Percentiles rank a stretch among this genome's conserved stretches.
phyloP scores from a whole-genome alignment of 1,140 invertebrate genomes.

The Heliconius melpomene region DNA sequence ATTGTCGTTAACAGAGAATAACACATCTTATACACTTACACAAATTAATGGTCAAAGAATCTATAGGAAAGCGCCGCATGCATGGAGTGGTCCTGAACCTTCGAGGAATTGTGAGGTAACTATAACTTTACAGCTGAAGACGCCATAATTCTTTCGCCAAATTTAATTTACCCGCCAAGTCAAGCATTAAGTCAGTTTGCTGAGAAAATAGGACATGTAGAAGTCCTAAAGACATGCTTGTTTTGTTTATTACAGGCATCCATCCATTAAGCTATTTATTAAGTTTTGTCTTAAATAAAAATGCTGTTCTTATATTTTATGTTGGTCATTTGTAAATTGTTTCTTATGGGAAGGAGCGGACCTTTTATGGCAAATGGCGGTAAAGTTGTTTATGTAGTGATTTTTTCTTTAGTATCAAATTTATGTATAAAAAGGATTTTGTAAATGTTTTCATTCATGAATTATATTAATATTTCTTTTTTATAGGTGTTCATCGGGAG shows the following conservation, averaged over 20 bases:
- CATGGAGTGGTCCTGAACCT: constrained; percentile 73
- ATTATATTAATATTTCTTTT: neutral
- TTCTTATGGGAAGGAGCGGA: too few relatives aligned
- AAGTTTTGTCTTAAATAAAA: neutral
- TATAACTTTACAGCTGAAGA: neutral
- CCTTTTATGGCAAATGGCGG: neutral
- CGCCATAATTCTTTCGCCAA: neutral
- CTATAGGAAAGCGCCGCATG: constrained; percentile 72
- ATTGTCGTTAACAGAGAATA: constrained; percentile 74
- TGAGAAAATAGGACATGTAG: neutral
- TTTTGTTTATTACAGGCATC: neutral
- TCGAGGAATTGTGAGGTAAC: constrained; percentile 76
- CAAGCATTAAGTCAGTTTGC: neutral
- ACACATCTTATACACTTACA: constrained; percentile 73
- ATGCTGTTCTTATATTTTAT: too few relatives aligned
- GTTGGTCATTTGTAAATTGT: too few relatives aligned
- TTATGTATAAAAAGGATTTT: neutral
- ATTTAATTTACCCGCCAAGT: constrained; percentile 41
- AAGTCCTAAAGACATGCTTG: neutral
- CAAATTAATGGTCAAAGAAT: constrained; percentile 79
- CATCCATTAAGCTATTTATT: neutral
- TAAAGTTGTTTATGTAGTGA: neutral
- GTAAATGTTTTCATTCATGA: neutral
- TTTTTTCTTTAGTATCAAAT: too few relatives aligned
- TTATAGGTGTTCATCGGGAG: constrained; percentile 75